These are phyloP conservation scores for Cyphomyrus discorhynchus DNA, from an alignment of 2,113 vertebrate species.

Conservation along the genomic window DNA sequence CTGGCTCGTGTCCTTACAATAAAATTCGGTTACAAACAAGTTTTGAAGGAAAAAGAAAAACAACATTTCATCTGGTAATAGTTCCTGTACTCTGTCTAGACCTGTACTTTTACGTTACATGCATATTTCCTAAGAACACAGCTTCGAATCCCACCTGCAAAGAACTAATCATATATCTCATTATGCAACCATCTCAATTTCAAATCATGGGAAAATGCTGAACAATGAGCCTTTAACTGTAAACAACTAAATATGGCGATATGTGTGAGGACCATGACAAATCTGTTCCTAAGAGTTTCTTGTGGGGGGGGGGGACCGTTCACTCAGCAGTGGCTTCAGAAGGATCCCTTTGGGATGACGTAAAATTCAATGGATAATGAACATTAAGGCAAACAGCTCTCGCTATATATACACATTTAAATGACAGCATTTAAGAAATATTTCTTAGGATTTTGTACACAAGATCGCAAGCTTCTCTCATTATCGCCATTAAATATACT, in stretches of 20 bases:
- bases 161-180: not conserved
- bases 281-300: not conserved
- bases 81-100: conserved; percentile 41
- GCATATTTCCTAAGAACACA: conserved; percentile 63
- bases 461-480: not conserved
- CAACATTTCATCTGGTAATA: conserved; percentile 61
- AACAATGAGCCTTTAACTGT: not conserved
- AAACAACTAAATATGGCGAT: not conserved
- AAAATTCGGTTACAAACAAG: conserved; percentile 13
- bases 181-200: not conserved
- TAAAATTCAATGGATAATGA: not conserved
- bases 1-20: not conserved
- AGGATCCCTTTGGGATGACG: not conserved
- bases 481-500: conserved; percentile 2
- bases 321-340: not conserved
- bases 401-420: not conserved
- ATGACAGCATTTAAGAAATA: not conserved
- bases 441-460: conserved; percentile 1
- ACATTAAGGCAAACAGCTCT: conserved; percentile 10
- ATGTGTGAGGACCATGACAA: not conserved
- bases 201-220: not conserved
- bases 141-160: conserved; percentile 33
- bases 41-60: conserved; percentile 44
- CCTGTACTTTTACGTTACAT: conserved; percentile 80
- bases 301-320: not conserved